phyloP scores from a whole-genome alignment of 2,797 vertebrate genomes.

The Malacoraja senta region DNA sequence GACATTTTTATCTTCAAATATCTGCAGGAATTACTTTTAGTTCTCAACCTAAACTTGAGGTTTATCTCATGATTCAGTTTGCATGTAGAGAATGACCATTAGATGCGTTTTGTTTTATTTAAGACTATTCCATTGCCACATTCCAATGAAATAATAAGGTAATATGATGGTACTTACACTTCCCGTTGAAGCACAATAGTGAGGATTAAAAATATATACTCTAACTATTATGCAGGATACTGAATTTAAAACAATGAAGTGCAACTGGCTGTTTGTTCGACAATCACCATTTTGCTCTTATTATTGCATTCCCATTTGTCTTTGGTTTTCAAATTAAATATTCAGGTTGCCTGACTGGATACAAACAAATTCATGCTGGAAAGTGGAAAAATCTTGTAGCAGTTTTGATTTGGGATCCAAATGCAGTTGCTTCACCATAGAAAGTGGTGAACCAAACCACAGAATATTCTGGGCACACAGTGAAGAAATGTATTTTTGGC shows the following conservation, averaged over 20 bases:
- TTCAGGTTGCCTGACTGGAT: not conserved
- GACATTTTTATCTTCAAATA: not conserved
- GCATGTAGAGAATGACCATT: not conserved
- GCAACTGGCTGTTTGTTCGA: not conserved
- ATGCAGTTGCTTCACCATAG: not conserved
- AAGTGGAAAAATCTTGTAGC: not conserved
- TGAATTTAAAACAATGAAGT: not conserved
- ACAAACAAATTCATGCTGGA: not conserved
- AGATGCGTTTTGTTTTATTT: not conserved
- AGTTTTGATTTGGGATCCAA: not conserved
- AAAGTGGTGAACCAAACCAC: slow-evolving; percentile 12
- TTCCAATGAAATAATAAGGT: not conserved
- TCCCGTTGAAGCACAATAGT: not conserved
- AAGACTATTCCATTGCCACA: not conserved
- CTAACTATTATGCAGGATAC: not conserved
- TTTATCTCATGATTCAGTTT: not conserved
- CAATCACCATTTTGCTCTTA: not conserved
- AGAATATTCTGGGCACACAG: slow-evolving; percentile 26
- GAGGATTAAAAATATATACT: not conserved
- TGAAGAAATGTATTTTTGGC: slow-evolving; percentile 29
- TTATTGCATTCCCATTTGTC: not conserved
- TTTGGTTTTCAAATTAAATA: not conserved
- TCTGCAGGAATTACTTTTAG: not conserved
- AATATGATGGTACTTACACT: not conserved
- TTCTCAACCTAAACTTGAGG: not conserved